These are phyloP conservation scores for Atlantisia rogersi DNA, from an alignment of 2,113 vertebrate genomes.

Conservation along the genomic window DNA sequence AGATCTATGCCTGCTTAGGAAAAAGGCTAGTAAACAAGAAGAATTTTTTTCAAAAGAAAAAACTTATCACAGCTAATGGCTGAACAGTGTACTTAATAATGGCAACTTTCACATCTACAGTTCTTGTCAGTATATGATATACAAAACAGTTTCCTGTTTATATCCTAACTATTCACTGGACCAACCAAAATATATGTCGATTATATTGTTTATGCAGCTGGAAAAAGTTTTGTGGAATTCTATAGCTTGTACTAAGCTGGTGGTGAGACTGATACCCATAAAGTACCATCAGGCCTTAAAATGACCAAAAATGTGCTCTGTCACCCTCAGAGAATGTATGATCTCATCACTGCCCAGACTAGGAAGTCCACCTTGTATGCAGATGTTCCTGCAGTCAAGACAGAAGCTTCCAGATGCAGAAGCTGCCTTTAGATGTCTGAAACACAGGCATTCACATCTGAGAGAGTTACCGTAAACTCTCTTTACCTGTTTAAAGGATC, in stretches of 20 bases:
- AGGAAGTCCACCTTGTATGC: background rate
- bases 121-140: background rate
- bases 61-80: background rate
- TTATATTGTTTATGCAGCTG: background rate
- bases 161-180: background rate
- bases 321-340: background rate
- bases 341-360: background rate
- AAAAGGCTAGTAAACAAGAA: background rate
- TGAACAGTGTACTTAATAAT: background rate
- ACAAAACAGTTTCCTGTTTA: background rate
- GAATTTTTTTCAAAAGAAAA: background rate
- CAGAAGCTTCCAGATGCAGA: background rate
- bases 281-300: background rate
- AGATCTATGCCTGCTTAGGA: background rate
- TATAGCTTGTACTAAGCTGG: background rate
- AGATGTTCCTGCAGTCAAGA: background rate
- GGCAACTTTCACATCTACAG: background rate
- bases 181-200: background rate
- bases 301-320: accelerated
- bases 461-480: background rate
- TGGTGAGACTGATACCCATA: background rate
- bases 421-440: background rate
- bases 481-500: background rate
- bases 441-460: background rate
- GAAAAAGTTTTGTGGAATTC: background rate